A percentile compares a stretch with the other conserved stretches of the same genome.
These are phyloP conservation scores for Eupeodes latifasciatus DNA, from an alignment of 2,888 invertebrate species.

Conservation along the genomic window DNA sequence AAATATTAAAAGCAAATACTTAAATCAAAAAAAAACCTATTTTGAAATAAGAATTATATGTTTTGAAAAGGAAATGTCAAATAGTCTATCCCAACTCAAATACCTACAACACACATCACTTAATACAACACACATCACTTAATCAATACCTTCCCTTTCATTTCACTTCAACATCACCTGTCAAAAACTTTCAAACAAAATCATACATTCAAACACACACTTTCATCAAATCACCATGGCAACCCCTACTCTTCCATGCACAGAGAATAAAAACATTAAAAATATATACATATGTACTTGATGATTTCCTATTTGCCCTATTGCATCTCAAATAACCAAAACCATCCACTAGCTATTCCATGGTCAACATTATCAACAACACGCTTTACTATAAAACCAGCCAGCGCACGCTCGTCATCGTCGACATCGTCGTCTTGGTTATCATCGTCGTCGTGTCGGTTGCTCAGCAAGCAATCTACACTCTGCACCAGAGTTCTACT, in stretches of 20 bases:
- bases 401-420: not conserved
- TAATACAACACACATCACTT: not conserved
- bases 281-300: not conserved
- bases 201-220: not conserved
- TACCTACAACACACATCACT: not conserved
- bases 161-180: not conserved
- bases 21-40: too few relatives aligned
- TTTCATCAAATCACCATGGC: slow-evolving; percentile 23
- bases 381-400: not conserved
- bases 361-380: slow-evolving; percentile 52
- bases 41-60: too few relatives aligned
- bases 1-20: too few relatives aligned
- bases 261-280: slow-evolving; percentile 24
- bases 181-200: too few relatives aligned
- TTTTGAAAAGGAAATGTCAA: too few relatives aligned
- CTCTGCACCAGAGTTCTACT: not conserved
- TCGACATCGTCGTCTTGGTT: too few relatives aligned
- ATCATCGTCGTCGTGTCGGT: too few relatives aligned
- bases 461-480: slow-evolving; percentile 16
- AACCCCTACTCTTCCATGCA: slow-evolving; percentile 8
- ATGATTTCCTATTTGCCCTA: slow-evolving; percentile 38
- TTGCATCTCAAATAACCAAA: slow-evolving; percentile 37
- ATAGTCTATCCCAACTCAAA: not conserved
- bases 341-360: slow-evolving; percentile 2
- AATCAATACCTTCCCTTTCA: not conserved